These are phyloP conservation scores for Xestobium rufovillosum DNA, from an alignment of 2,888 invertebrate genomes.

Conservation along the genomic window DNA sequence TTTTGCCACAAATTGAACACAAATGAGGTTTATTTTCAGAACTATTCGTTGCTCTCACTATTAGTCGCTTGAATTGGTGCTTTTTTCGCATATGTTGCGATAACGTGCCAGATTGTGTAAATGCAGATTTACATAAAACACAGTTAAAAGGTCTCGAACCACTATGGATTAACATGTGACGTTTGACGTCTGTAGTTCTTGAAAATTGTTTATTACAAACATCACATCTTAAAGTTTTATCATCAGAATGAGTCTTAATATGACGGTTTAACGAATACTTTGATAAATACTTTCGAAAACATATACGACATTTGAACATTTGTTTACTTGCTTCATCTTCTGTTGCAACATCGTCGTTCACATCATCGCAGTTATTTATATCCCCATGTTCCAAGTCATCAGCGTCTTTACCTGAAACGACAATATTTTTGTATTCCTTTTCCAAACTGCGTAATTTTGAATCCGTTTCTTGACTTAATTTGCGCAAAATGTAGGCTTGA, in stretches of 20 bases:
- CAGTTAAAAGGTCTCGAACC: slow-evolving; percentile 29
- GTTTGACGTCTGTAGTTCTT: slow-evolving; percentile 30
- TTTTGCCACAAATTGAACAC: slow-evolving; percentile 33
- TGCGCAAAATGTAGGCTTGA: slow-evolving; percentile 27
- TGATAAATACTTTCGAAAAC: slow-evolving; percentile 12
- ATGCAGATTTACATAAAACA: slow-evolving; percentile 25
- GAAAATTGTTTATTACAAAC: slow-evolving; percentile 21
- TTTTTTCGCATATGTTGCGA: slow-evolving; percentile 26
- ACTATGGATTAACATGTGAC: slow-evolving; percentile 31
- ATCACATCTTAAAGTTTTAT: slow-evolving; percentile 17
- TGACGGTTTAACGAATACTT: slow-evolving; percentile 29
- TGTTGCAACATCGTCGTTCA: slow-evolving; percentile 1
- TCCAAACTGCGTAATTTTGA: too few species aligned
- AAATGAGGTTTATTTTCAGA: slow-evolving; percentile 24
- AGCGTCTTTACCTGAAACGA: not conserved
- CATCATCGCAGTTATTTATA: not conserved
- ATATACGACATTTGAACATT: too few species aligned
- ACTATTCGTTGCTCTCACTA: slow-evolving; percentile 15
- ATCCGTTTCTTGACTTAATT: slow-evolving; percentile 18
- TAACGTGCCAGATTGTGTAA: slow-evolving; percentile 30
- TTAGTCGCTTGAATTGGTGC: slow-evolving; percentile 20
- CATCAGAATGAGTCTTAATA: slow-evolving; percentile 24
- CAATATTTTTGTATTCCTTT: too few species aligned
- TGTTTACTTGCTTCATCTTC: not conserved
- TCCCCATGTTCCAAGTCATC: not conserved